phyloP scores from a whole-genome alignment of 2,113 vertebrate species.

The Plotosus lineatus region DNA sequence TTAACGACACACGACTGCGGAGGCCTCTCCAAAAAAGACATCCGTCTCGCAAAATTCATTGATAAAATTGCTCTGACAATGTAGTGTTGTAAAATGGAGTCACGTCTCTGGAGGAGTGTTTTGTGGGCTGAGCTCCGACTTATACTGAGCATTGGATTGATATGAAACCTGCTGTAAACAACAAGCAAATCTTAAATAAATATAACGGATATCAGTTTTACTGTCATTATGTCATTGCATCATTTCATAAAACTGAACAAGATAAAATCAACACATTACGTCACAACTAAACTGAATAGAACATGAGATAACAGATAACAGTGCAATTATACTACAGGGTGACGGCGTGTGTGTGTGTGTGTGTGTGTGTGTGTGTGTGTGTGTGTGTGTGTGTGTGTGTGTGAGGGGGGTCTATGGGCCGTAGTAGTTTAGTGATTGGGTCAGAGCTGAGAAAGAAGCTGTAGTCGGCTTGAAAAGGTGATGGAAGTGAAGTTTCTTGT shows the following conservation, averaged over 20 bases:
- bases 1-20: conserved; percentile 89
- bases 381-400: not conserved
- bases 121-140: not conserved
- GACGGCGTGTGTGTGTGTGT: not conserved
- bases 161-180: not conserved
- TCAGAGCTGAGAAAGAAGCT: not conserved
- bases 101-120: not conserved
- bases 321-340: not conserved
- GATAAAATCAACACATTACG: not conserved
- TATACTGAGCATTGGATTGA: no score
- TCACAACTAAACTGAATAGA: not conserved
- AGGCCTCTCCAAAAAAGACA: conserved; percentile 85
- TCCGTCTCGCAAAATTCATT: conserved; percentile 93
- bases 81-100: conserved; percentile 44
- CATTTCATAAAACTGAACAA: not conserved
- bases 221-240: not conserved
- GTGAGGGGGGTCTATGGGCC: not conserved
- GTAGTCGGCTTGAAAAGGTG: not conserved
- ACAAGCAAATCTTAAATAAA: conserved; percentile 14
- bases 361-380: not conserved
- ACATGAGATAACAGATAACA: not conserved
- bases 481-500: not conserved
- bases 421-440: not conserved
- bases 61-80: conserved; percentile 79
- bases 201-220: not conserved